Evolutionary conservation across 2,113 vertebrate genomes (phyloP), one percentile per base, ranked within the genome.

Genomic region (Cebus imitator): DNA sequence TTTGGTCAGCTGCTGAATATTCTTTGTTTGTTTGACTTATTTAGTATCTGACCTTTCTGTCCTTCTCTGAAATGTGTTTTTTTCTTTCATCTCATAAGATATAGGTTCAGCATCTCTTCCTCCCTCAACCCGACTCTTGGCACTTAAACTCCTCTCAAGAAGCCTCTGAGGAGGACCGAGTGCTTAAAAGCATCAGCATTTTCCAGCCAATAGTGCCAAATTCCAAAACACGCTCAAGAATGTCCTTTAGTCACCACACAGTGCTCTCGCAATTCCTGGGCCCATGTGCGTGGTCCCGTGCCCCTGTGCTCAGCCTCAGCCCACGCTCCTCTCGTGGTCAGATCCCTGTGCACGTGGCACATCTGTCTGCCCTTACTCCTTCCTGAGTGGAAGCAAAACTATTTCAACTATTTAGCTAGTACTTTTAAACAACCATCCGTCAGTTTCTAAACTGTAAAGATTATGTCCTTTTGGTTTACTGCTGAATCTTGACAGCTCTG

Each of bases 201-300:
- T 84, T 66, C 88, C 8, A 18, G 14, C n/a, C 40, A 80, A 1
- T 32, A 48, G 43, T 81, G 66, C 76, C 80, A 79, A 30, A 27
- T 14, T 61, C 81, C 48, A n/a, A 30, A 95, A 85, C 40, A 32
- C 0, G 1, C 75, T 58, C 72, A 48, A 21, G 8, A 16, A 32
- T 11, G 20, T 11, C 32, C 48, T 76, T 57, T 64, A 7, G 11
- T 58, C 13, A 35, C 8, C 20, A 18, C 1, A 30, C 12, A 64
- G 48, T 1, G 17, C 45, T 35, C 25, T 50, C 23, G 0, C 1
- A 27, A 48, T 13, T n/a, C 52, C 61, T 45, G 43, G 52, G 50
- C 43, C 25, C 21, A 12, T 0, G 3, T 3, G n/a, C 18, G 2
- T 18, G 8, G 70, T 3, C 18, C 0, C 3, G 2, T 35, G 2